These are phyloP conservation scores for Urosaurus nigricauda DNA, from an alignment of 2,797 vertebrate genomes.

Conservation along the genomic window DNA sequence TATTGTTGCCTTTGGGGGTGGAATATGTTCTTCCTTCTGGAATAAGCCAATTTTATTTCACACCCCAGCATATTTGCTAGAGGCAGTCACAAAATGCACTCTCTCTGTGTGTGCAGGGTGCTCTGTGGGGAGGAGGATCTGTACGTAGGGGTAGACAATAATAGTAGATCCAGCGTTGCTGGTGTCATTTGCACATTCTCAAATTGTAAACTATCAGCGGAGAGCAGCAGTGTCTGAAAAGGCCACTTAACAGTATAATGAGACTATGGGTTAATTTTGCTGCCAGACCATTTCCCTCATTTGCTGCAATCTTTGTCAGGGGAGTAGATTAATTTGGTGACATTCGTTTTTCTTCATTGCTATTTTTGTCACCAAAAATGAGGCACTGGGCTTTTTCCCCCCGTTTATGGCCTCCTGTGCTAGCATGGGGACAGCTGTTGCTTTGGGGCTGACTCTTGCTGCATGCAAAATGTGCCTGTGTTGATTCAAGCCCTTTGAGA, in stretches of 20 bases:
- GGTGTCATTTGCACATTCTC: constrained; percentile 50
- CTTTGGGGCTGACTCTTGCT: constrained; percentile 38
- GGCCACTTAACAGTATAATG: constrained; percentile 47
- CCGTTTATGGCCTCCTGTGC: constrained; percentile 22
- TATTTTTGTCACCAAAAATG: constrained; percentile 51
- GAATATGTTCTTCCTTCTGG: constrained; percentile 40
- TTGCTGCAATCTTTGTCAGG: constrained; percentile 50
- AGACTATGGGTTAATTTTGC: constrained; percentile 56
- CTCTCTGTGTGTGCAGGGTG: not conserved
- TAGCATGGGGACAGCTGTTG: constrained; percentile 13
- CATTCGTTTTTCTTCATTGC: constrained; percentile 57
- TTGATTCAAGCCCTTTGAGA: not conserved
- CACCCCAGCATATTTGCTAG: not conserved
- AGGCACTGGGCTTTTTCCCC: not conserved
- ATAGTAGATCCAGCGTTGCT: constrained; percentile 37
- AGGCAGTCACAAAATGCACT: not conserved
- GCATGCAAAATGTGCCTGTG: constrained; percentile 22
- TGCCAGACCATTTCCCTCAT: constrained; percentile 52
- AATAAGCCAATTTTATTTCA: constrained; percentile 61
- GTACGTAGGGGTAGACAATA: not conserved
- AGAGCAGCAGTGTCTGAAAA: constrained; percentile 39
- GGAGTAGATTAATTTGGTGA: constrained; percentile 44
- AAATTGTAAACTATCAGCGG: constrained; percentile 37
- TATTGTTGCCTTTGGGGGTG: constrained; percentile 4
- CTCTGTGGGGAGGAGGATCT: constrained; percentile 22